Percentiles rank a stretch among this genome's conserved stretches.
Conservation (phyloP, 2,888 invertebrate species). For the Drosophila borborema region DNA sequence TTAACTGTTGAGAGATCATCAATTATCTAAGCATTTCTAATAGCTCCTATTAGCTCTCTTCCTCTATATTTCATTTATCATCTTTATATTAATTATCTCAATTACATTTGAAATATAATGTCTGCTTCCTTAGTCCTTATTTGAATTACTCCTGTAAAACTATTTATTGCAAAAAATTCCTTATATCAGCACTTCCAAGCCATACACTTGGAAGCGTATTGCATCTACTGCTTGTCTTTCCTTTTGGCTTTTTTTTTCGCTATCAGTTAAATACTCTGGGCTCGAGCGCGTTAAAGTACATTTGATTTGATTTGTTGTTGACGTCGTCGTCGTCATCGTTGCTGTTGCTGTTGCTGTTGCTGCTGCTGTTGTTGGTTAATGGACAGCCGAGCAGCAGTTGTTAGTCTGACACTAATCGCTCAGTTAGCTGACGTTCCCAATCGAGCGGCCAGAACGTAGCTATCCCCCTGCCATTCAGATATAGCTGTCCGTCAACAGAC, state of each 20-base stretch:
- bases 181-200: background rate
- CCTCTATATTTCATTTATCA: no score
- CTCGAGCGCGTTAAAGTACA: slow-evolving; percentile 76
- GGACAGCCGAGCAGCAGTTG: slow-evolving; percentile 63
- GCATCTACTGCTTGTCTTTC: background rate
- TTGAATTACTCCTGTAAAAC: no score
- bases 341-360: slow-evolving; percentile 6
- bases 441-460: slow-evolving; percentile 1
- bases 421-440: slow-evolving; percentile 62
- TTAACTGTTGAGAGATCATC: no score
- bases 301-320: slow-evolving; percentile 79
- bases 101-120: no score
- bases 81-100: no score
- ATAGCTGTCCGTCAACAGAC: slow-evolving; percentile 63
- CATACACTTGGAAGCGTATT: background rate
- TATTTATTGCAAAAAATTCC: no score
- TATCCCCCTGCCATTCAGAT: slow-evolving; percentile 23
- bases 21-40: no score
- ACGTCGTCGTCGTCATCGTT: slow-evolving; percentile 46
- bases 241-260: slow-evolving; percentile 38
- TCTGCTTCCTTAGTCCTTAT: no score
- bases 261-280: slow-evolving; percentile 70
- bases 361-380: slow-evolving; percentile 58
- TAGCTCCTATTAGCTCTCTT: no score
- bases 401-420: slow-evolving; percentile 76